Evolutionary conservation across 2,888 invertebrate genomes (phyloP).

Genomic region (Leucophora obtusa): DNA sequence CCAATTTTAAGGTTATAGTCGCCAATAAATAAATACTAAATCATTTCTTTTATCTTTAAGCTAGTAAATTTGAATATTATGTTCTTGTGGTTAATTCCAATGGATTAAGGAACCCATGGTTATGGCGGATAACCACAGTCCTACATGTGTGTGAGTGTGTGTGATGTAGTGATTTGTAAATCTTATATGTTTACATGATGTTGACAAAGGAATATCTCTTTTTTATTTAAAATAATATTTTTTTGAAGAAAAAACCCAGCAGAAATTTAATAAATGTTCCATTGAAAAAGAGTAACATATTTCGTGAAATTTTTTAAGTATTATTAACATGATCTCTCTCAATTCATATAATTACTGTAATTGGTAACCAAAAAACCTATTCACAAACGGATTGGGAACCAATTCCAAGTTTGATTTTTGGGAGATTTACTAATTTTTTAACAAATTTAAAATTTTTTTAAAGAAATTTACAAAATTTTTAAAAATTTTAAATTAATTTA

Average conservation of each 20-base stretch:
- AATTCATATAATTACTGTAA: too few species aligned
- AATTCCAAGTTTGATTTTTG: too few species aligned
- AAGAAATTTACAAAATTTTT: too few species aligned
- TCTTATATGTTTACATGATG: not conserved
- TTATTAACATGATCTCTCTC: too few species aligned
- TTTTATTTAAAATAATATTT: not conserved
- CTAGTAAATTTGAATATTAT: constrained; percentile 10
- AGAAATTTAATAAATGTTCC: not conserved
- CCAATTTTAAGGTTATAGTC: constrained; percentile 37
- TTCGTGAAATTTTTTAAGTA: too few species aligned
- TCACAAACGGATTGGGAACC: too few species aligned
- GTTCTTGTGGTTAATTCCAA: not conserved
- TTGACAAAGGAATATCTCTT: not conserved
- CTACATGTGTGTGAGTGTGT: not conserved
- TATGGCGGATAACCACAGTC: not conserved
- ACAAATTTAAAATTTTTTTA: too few species aligned
- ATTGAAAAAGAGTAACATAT: too few species aligned
- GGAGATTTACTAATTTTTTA: too few species aligned
- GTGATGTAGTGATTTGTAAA: not conserved
- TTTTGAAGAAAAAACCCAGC: not conserved
- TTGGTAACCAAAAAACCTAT: too few species aligned
- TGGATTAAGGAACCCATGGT: not conserved
- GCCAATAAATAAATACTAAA: constrained; percentile 59
- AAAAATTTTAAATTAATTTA: too few species aligned
- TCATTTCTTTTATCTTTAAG: constrained; percentile 43